phyloP scores from a whole-genome alignment of 2,888 invertebrate genomes.

The Epistrophe eligans region DNA sequence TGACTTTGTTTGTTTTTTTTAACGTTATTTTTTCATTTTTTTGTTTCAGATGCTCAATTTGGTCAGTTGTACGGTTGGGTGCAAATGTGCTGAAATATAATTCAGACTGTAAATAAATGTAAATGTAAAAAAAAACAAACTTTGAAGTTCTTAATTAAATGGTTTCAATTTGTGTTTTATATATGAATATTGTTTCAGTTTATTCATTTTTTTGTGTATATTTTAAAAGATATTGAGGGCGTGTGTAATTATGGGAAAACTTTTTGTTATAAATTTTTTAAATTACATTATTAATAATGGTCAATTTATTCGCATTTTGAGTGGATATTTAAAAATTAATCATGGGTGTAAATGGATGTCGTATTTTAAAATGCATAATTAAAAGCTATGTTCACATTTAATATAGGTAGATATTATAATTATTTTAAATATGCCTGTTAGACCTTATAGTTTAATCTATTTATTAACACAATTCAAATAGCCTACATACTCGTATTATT shows the following conservation, averaged over 20 bases:
- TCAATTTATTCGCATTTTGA: not conserved
- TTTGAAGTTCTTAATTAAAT: slow-evolving; percentile 30
- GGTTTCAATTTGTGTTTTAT: slow-evolving; percentile 31
- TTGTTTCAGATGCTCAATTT: slow-evolving; percentile 24
- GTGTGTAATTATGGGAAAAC: not conserved
- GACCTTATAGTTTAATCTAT: no score
- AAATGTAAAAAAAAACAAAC: slow-evolving; percentile 4
- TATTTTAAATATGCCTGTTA: no score
- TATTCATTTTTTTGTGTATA: not conserved
- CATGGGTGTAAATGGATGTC: not conserved
- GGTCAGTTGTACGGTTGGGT: slow-evolving; percentile 48
- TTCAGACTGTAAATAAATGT: slow-evolving; percentile 34
- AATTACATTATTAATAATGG: not conserved
- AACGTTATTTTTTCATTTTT: slow-evolving; percentile 6
- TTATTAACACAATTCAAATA: no score
- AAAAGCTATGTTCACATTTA: not conserved
- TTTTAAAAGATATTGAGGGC: slow-evolving; percentile 1
- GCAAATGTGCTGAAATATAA: slow-evolving; percentile 65
- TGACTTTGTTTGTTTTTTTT: slow-evolving; percentile 46
- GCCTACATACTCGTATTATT: no score
- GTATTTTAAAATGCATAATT: not conserved
- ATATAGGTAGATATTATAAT: no score
- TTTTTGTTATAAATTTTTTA: not conserved
- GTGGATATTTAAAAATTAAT: slow-evolving; percentile 5
- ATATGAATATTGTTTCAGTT: slow-evolving; percentile 12